phyloP scores from a whole-genome alignment of 1,140 invertebrate species.

The Eupeodes corollae region DNA sequence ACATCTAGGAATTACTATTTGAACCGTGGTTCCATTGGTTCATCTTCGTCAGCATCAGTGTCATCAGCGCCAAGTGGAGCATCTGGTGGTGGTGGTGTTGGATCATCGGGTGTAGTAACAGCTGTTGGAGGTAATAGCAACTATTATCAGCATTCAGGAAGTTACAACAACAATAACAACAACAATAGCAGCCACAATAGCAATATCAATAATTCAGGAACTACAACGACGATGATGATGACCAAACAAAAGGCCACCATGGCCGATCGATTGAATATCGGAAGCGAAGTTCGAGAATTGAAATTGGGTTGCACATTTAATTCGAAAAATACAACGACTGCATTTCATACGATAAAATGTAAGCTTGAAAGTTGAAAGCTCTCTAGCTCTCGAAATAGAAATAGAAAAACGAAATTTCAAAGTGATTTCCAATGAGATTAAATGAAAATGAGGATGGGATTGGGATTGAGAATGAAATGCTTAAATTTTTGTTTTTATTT shows the following conservation, averaged over 20 bases:
- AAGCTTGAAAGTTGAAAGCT: constrained; percentile 15
- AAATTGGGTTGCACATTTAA: constrained; percentile 74
- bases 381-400: neutral
- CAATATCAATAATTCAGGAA: constrained; percentile 3
- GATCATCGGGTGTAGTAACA: neutral
- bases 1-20: neutral
- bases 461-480: too few relatives aligned
- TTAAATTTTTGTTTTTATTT: too few relatives aligned
- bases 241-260: constrained; percentile 29
- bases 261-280: constrained; percentile 49
- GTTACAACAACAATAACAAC: constrained; percentile 5
- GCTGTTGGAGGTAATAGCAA: neutral
- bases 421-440: too few relatives aligned
- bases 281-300: constrained; percentile 61
- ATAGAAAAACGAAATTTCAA: too few relatives aligned
- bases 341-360: constrained; percentile 83
- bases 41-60: neutral
- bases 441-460: too few relatives aligned
- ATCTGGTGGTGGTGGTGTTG: neutral
- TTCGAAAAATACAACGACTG: constrained; percentile 42
- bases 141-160: neutral
- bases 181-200: constrained; percentile 1
- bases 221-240: constrained; percentile 16
- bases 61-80: neutral
- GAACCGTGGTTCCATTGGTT: neutral